Conservation (phyloP, 2,888 invertebrate genomes). For the Leucoptera coffeella region DNA sequence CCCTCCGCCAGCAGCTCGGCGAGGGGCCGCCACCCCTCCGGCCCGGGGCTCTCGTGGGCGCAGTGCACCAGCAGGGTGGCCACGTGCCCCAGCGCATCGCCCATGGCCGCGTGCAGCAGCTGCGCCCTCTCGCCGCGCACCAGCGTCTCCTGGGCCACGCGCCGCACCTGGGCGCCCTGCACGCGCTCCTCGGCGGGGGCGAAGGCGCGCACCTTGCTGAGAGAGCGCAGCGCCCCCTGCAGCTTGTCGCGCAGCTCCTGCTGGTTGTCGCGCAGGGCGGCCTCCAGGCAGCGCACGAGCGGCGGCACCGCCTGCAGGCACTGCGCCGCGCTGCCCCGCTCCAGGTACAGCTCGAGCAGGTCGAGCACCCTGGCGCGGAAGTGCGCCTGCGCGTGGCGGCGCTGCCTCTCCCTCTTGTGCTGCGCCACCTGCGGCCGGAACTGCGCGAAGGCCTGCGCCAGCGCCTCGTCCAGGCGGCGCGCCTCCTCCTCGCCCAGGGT, state of each 20-base stretch:
- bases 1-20: too few relatives aligned
- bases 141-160: conserved; percentile 51
- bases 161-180: conserved; percentile 42
- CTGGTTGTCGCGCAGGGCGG: conserved; percentile 59
- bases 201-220: conserved; percentile 58
- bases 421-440: conserved; percentile 48
- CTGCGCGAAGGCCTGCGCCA: conserved; percentile 68
- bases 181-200: conserved; percentile 48
- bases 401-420: conserved; percentile 52
- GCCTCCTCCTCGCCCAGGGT: conserved; percentile 73
- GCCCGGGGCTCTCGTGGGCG: too few relatives aligned
- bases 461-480: conserved; percentile 61
- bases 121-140: conserved; percentile 60
- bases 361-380: conserved; percentile 71
- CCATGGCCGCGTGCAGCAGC: conserved; percentile 60
- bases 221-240: conserved; percentile 53
- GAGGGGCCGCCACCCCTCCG: too few relatives aligned
- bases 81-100: conserved; percentile 57
- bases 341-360: conserved; percentile 66
- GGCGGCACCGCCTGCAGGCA: conserved; percentile 65
- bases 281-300: conserved; percentile 60
- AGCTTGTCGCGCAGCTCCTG: conserved; percentile 62
- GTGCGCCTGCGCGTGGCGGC: conserved; percentile 62
- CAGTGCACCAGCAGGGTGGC: conserved; percentile 60
- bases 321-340: conserved; percentile 62